These are phyloP conservation scores for Eremophila alpestris DNA, from an alignment of 2,797 vertebrate genomes.

Conservation along the genomic window DNA sequence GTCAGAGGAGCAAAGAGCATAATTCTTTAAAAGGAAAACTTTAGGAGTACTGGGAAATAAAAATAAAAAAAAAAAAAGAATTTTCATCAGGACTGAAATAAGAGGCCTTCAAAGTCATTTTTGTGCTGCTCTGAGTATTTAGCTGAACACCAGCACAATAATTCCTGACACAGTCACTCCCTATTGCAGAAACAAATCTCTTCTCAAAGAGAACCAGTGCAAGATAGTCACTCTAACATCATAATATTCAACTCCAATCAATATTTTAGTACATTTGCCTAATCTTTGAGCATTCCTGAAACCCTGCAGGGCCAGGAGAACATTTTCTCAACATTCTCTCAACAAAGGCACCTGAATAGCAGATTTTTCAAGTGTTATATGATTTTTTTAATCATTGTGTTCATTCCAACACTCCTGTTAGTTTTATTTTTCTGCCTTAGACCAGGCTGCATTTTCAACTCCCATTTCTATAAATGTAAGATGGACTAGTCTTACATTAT, in stretches of 20 bases:
- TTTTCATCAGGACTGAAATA: background rate
- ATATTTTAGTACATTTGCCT: background rate
- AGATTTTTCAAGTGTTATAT: background rate
- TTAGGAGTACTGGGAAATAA: background rate
- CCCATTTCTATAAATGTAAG: background rate
- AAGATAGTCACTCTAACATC: background rate
- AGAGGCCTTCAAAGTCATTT: background rate
- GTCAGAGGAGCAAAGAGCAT: background rate
- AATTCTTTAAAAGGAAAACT: conserved; percentile 29
- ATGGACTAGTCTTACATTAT: background rate
- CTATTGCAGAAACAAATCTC: background rate
- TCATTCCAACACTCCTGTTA: background rate
- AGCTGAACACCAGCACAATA: background rate
- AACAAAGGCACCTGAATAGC: background rate
- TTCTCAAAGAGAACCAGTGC: background rate
- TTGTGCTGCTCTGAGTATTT: background rate
- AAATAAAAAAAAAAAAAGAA: background rate
- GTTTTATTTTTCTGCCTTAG: background rate
- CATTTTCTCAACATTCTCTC: background rate
- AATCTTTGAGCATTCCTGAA: background rate
- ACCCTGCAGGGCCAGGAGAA: background rate
- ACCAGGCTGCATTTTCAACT: background rate
- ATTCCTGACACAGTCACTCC: background rate
- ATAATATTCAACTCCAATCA: background rate
- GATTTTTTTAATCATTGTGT: background rate